Evolutionary conservation across 2,888 invertebrate genomes (phyloP), one percentile per base, ranked within the genome.

Genomic region (Epinotia demarniana): DNA sequence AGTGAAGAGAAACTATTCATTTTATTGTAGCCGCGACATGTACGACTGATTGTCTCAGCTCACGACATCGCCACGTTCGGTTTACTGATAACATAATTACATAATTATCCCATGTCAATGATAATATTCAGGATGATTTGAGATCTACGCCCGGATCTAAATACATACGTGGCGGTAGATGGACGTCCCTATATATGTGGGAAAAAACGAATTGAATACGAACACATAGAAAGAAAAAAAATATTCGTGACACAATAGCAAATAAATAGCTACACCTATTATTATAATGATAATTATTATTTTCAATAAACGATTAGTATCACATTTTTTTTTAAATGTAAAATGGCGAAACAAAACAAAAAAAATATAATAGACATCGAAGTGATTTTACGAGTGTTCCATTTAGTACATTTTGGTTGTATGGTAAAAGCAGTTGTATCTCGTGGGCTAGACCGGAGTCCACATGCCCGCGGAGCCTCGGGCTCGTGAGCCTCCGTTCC

Each of bases 401-500:
- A 5, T 53, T n/a, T n/a, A 2, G 16, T n/a, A 53, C 11, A n/a
- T n/a, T 53, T 13, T 53, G 49, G 49, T 5, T n/a, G 49, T 53
- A n/a, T 16, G 16, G 2, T 23, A 23, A 1, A 53, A 53, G 16
- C 49, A 5, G 6, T 6, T 1, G 1, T 49, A 16, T 13, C 16
- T 53, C 16, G 13, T n/a, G 49, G 16, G 49, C n/a, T n/a, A 16
- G 49, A 49, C 6, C 49, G n/a, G 13, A 53, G 49, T 6, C 13
- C n/a, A 46, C 16, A 16, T 16, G 16, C 49, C 49, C 49, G 16
- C 49, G 16, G 49, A 53, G 43, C 67, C 57, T 57, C 49, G 4
- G 68, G 74, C 74, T 49, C 73, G 66, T 43, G 64, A 55, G 23
- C 39, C 33, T 4, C 67, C 16, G 67, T 57, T 67, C 55, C 71